phyloP scores from a whole-genome alignment of 2,888 invertebrate species.

The Eutolmus rufibarbis region DNA sequence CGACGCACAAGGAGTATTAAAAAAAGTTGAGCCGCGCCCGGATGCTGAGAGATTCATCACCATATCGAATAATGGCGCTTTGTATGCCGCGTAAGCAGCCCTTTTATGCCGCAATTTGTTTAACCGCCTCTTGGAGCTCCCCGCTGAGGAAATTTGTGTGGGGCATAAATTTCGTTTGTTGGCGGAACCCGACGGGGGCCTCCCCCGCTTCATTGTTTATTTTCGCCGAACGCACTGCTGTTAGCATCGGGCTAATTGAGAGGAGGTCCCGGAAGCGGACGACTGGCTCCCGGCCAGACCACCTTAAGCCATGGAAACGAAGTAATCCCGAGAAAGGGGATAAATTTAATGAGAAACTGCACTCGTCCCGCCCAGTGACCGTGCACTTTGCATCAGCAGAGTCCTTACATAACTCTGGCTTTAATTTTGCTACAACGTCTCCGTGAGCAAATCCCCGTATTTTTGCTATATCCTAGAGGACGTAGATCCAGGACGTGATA shows the following conservation, averaged over 20 bases:
- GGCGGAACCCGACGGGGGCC: not conserved
- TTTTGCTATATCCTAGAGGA: not conserved
- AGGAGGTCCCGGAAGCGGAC: not conserved
- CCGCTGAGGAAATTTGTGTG: not conserved
- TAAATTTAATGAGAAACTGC: not conserved
- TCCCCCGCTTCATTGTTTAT: not conserved
- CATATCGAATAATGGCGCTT: conserved; percentile 11
- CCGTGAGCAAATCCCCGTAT: not conserved
- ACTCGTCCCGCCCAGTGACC: not conserved
- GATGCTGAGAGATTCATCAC: conserved; percentile 10
- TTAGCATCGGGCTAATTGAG: not conserved
- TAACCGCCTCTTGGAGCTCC: not conserved
- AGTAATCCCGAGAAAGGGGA: not conserved
- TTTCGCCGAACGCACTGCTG: not conserved
- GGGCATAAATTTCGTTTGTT: not conserved
- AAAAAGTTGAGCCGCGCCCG: not conserved
- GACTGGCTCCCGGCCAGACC: not conserved
- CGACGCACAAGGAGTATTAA: not conserved
- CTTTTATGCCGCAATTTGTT: conserved; percentile 24
- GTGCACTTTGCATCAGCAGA: not conserved
- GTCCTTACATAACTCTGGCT: not conserved
- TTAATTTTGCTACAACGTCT: not conserved
- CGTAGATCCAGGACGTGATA: not conserved
- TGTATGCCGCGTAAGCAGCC: conserved; percentile 7
- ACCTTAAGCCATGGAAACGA: not conserved